A percentile compares a stretch with the other conserved stretches of the same genome.
Evolutionary conservation across 2,797 vertebrate genomes (phyloP).

Genomic region (Dallia pectoralis): DNA sequence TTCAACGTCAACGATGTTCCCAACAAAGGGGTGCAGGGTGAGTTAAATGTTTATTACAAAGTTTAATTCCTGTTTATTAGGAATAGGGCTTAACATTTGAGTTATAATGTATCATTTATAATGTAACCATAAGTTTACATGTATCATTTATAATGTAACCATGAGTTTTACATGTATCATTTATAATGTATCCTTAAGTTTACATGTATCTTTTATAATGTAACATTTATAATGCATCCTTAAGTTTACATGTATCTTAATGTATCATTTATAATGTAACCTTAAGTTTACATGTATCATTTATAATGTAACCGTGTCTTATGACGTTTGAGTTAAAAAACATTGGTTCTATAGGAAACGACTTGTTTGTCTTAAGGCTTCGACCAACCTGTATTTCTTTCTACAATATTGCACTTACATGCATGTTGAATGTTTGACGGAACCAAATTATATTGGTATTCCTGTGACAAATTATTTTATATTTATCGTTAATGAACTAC

Average conservation of each 20-base stretch:
- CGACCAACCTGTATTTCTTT: background rate
- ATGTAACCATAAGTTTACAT: background rate
- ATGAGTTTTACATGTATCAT: too few relatives aligned
- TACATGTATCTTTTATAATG: too few relatives aligned
- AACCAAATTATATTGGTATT: background rate
- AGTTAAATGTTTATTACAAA: constrained; percentile 64
- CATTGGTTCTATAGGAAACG: background rate
- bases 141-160: background rate
- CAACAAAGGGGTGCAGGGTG: constrained; percentile 86
- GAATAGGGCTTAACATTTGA: too few relatives aligned
- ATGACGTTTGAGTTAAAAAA: background rate
- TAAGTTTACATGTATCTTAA: too few relatives aligned
- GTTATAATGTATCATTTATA: too few relatives aligned
- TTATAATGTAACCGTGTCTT: background rate
- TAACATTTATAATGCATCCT: too few relatives aligned
- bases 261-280: too few relatives aligned
- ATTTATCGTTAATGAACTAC: background rate
- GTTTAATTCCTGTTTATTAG: background rate
- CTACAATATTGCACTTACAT: background rate
- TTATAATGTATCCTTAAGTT: too few relatives aligned
- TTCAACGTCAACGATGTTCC: constrained; percentile 92
- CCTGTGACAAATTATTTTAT: background rate
- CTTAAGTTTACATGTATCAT: background rate
- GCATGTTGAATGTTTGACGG: background rate
- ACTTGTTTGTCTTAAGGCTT: background rate